A percentile compares a stretch with the other conserved stretches of the same genome.
phyloP scores from a whole-genome alignment of 2,113 vertebrate genomes.

The Plestiodon gilberti region DNA sequence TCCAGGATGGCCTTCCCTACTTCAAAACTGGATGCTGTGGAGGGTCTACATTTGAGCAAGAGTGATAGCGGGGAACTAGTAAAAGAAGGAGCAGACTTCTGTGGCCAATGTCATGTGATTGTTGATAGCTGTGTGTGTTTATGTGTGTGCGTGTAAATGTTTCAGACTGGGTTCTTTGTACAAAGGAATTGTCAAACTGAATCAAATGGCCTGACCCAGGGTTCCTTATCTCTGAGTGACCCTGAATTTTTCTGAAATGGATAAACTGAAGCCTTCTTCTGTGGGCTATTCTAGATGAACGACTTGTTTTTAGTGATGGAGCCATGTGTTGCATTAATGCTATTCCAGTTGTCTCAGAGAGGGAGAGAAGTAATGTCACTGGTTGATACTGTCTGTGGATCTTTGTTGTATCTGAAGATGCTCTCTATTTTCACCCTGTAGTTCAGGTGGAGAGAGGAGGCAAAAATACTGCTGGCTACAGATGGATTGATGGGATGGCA shows the following conservation, averaged over 20 bases:
- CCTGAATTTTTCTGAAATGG: background rate
- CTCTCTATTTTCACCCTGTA: background rate
- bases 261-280: background rate
- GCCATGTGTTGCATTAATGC: background rate
- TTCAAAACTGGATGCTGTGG: background rate
- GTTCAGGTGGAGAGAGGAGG: background rate
- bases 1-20: background rate
- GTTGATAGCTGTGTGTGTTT: background rate
- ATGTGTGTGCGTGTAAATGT: background rate
- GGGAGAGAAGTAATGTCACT: background rate
- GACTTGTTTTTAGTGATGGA: background rate
- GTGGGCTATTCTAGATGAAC: background rate
- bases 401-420: background rate
- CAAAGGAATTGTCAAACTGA: background rate
- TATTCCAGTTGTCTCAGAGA: background rate
- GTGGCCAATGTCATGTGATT: background rate
- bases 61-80: background rate
- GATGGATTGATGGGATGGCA: background rate
- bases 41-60: background rate
- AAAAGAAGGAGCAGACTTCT: background rate
- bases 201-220: background rate
- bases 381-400: background rate
- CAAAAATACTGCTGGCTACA: background rate
- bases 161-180: background rate
- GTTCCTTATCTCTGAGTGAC: background rate